Base-by-base conservation (phyloP, 2,888 invertebrate genomes). In the Noctua janthina region DNA sequence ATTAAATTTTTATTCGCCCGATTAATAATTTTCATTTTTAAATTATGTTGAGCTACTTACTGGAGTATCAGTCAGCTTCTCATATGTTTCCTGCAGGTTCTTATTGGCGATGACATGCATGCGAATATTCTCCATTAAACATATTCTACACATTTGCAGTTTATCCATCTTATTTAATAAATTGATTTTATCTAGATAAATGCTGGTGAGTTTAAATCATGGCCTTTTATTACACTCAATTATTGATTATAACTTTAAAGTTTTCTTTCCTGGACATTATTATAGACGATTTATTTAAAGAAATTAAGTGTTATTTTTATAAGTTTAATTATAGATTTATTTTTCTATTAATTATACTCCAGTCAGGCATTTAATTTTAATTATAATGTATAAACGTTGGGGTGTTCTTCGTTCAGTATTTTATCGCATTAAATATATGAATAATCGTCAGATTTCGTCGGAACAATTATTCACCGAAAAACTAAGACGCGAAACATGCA, bases 81-180 rank as follows among this genome's bases (percentile, higher is more conserved):
- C 94, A 70, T 93, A 95, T 2, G 93, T 81, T 39, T 92, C 88
- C 78, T 94, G 93, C 0, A 95, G 84, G 13, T 86, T 85, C 5
- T 92, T 91, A 62, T 93, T 86, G 0, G 77, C 46, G 54, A 95
- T 91, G 11, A 80, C 73, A 78, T 88, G 86, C 81, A 92, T 88
- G 20, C 87, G 89, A 11, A 90, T 87, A 75, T 93, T 88, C 5
- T 81, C 79, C 10, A 87, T 73, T 78, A 95, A 87, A 82, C 95
- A 95, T 59, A 95, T 87, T 70, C 94, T 89, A 79, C 95, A 85
- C 56, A 88, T 62, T 8, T 35, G 20, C 0, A 85, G n/a, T 20
- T 74, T 88, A 15, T 88, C 81, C 85, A 85, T 84, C 43, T 66
- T 85, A n/a, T 35, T 13, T 74, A 0, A 10, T 46, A 46, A n/a